A percentile compares a stretch with the other conserved stretches of the same genome.
Conservation (phyloP, 2,888 invertebrate genomes). For the Apamea anceps region DNA sequence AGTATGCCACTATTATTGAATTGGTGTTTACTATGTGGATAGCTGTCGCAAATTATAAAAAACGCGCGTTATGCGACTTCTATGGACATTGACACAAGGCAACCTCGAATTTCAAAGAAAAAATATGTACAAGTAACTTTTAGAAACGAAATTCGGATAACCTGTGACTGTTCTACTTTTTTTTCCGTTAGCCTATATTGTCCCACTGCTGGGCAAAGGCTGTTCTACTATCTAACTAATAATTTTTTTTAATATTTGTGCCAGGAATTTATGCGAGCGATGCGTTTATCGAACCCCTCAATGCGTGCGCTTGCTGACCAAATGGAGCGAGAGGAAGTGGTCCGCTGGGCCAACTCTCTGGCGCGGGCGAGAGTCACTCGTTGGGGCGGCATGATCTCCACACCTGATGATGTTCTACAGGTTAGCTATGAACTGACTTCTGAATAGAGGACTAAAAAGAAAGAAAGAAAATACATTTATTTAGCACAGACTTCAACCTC, state of each 20-base stretch:
- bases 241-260: constrained; percentile 7
- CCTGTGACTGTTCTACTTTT: background rate
- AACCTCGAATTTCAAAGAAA: background rate
- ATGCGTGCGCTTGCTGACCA: constrained; percentile 98
- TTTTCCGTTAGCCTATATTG: too few relatives aligned
- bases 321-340: constrained; percentile 98
- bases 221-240: background rate
- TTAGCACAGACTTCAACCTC: background rate
- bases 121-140: background rate
- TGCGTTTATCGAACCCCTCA: constrained; percentile 97
- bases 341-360: constrained; percentile 96
- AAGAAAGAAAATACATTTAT: background rate
- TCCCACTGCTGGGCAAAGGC: too few relatives aligned
- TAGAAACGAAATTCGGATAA: background rate
- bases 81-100: too few relatives aligned
- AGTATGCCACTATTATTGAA: background rate
- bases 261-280: constrained; percentile 97
- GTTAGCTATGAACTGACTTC: constrained; percentile 81
- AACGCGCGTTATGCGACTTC: background rate
- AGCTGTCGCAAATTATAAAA: background rate
- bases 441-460: background rate
- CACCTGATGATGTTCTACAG: constrained; percentile 98
- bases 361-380: constrained; percentile 96
- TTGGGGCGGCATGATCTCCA: constrained; percentile 99
- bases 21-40: background rate